Evolutionary conservation across 2,888 invertebrate species (phyloP).

Genomic region (Acrobasis consociella): DNA sequence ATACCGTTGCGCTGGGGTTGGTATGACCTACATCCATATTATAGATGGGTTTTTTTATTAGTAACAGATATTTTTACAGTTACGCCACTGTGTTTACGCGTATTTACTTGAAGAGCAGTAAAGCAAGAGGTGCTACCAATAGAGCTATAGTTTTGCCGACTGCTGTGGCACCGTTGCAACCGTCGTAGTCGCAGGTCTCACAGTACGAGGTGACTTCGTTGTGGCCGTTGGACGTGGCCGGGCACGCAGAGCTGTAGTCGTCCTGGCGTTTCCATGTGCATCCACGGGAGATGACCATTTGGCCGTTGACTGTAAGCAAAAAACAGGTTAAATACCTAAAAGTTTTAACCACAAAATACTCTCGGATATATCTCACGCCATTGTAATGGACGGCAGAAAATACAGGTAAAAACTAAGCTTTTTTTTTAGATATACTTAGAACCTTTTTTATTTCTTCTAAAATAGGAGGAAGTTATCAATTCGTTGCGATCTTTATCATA

Average conservation of each 20-base stretch:
- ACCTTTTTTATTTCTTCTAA: too few species aligned
- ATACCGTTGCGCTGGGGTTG: background rate
- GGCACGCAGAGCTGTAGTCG: slow-evolving; percentile 77
- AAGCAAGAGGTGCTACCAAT: slow-evolving; percentile 62
- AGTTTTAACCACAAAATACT: too few species aligned
- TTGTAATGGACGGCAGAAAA: too few species aligned
- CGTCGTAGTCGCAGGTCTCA: slow-evolving; percentile 86
- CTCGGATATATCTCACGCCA: too few species aligned
- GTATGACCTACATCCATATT: background rate
- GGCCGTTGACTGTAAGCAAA: slow-evolving; percentile 76
- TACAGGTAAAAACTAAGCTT: too few species aligned
- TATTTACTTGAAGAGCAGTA: slow-evolving; percentile 69
- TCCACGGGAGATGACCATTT: slow-evolving; percentile 78
- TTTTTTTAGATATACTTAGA: too few species aligned
- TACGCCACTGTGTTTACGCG: slow-evolving; percentile 9
- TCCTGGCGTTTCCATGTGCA: slow-evolving; percentile 83
- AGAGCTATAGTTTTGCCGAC: slow-evolving; percentile 71
- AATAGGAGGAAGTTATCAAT: too few species aligned
- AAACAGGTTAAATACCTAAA: too few species aligned
- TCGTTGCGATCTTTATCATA: too few species aligned
- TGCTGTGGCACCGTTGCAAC: slow-evolving; percentile 84
- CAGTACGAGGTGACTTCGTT: slow-evolving; percentile 84
- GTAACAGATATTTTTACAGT: background rate
- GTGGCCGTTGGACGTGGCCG: slow-evolving; percentile 68
- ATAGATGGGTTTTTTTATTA: background rate